These are phyloP conservation scores for Cantharis rufa DNA, from an alignment of 2,888 invertebrate genomes.

Conservation along the genomic window DNA sequence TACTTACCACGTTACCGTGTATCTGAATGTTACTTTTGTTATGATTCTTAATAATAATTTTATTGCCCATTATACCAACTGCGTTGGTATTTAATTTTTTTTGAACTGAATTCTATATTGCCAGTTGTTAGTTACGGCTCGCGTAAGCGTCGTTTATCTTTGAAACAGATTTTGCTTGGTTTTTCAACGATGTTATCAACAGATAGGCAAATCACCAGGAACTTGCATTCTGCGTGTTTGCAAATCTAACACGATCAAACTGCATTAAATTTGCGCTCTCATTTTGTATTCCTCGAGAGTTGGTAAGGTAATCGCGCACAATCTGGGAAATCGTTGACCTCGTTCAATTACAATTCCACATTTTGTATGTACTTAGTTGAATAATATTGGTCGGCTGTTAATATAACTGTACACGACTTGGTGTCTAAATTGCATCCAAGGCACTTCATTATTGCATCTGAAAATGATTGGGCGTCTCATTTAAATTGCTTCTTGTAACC, in stretches of 20 bases:
- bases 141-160: background rate
- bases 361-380: conserved; percentile 32
- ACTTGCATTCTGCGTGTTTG: conserved; percentile 27
- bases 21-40: background rate
- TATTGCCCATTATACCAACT: background rate
- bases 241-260: conserved; percentile 30
- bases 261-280: conserved; percentile 31
- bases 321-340: conserved; percentile 39
- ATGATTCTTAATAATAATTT: background rate
- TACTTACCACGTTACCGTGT: background rate
- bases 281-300: conserved; percentile 29
- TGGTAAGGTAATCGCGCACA: conserved; percentile 33
- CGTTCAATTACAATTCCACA: conserved; percentile 35
- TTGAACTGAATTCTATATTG: background rate
- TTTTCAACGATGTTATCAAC: conserved; percentile 19
- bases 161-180: background rate
- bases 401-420: conserved; percentile 34
- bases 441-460: conserved; percentile 28
- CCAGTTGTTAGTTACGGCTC: background rate
- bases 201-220: conserved; percentile 25
- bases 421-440: conserved; percentile 32
- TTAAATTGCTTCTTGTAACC: conserved; percentile 20
- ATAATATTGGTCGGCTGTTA: conserved; percentile 36
- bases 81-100: background rate
- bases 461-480: conserved; percentile 24